A percentile compares a stretch with the other conserved stretches of the same genome.
These are phyloP conservation scores for Alaudala cheleensis DNA, from an alignment of 2,113 vertebrate genomes.

Conservation along the genomic window DNA sequence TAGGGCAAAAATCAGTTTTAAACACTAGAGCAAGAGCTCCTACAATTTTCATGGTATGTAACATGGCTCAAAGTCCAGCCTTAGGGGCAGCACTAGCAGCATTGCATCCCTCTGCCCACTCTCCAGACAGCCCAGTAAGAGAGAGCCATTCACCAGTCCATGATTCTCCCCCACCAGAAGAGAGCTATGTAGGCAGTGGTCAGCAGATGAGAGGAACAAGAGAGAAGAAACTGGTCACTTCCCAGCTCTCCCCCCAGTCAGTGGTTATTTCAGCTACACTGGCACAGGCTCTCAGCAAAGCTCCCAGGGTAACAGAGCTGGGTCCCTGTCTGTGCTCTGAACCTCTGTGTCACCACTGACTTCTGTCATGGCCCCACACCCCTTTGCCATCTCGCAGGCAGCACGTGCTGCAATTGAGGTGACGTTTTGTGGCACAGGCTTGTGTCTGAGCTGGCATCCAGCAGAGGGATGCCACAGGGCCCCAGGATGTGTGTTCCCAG, in stretches of 20 bases:
- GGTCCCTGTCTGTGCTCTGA: background rate
- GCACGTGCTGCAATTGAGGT: accelerated
- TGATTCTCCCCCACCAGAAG: background rate
- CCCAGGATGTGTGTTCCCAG: background rate
- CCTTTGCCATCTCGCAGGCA: background rate
- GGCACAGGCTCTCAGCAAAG: background rate
- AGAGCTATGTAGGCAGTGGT: background rate
- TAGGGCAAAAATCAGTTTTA: background rate
- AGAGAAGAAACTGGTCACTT: background rate
- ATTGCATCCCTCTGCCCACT: background rate
- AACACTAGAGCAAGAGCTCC: background rate
- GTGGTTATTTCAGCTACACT: background rate
- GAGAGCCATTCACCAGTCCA: background rate
- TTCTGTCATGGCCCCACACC: background rate
- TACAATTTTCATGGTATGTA: background rate
- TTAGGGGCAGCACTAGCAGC: background rate
- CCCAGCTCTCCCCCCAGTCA: background rate
- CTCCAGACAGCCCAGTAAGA: background rate
- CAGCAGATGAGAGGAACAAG: background rate
- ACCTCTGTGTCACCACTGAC: background rate
- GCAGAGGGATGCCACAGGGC: background rate
- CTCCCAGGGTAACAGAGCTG: background rate
- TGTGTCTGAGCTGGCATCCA: background rate
- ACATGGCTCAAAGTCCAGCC: background rate
- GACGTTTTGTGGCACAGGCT: background rate